Evolutionary conservation across 2,113 vertebrate genomes (phyloP).

Genomic region (Mus spicilegus): DNA sequence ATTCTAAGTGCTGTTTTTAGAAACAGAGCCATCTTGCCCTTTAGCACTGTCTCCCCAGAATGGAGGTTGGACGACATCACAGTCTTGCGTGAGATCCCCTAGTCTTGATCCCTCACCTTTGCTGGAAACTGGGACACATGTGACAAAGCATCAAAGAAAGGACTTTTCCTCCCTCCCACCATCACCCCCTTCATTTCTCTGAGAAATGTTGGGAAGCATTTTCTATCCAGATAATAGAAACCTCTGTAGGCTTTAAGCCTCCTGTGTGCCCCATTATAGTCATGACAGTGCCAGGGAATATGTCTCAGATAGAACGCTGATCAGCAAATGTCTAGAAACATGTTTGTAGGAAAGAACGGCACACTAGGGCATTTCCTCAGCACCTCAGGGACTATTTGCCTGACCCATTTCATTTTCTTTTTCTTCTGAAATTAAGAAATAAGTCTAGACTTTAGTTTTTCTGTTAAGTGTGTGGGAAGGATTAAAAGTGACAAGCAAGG

Average conservation of each 20-base stretch:
- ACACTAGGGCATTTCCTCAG: not conserved
- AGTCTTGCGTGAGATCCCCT: not conserved
- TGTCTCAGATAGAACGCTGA: not conserved
- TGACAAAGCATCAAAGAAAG: not conserved
- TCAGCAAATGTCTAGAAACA: not conserved
- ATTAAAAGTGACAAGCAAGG: not conserved
- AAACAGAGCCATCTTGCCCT: not conserved
- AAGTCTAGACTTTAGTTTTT: not conserved
- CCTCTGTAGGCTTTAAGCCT: not conserved
- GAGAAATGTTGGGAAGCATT: not conserved
- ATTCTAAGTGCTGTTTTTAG: not conserved
- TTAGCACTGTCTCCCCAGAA: not conserved
- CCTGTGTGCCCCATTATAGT: not conserved
- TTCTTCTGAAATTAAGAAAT: constrained; percentile 20
- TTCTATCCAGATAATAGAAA: not conserved
- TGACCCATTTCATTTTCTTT: not conserved
- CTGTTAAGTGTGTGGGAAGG: not conserved
- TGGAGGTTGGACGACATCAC: not conserved
- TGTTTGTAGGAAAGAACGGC: not conserved
- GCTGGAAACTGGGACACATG: not conserved
- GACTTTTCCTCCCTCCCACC: not conserved
- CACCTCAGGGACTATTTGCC: not conserved
- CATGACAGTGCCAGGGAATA: not conserved
- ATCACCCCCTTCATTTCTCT: not conserved
- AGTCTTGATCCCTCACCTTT: not conserved